Base-by-base conservation (phyloP, 2,113 vertebrate species). In the Mohoua ochrocephala region DNA sequence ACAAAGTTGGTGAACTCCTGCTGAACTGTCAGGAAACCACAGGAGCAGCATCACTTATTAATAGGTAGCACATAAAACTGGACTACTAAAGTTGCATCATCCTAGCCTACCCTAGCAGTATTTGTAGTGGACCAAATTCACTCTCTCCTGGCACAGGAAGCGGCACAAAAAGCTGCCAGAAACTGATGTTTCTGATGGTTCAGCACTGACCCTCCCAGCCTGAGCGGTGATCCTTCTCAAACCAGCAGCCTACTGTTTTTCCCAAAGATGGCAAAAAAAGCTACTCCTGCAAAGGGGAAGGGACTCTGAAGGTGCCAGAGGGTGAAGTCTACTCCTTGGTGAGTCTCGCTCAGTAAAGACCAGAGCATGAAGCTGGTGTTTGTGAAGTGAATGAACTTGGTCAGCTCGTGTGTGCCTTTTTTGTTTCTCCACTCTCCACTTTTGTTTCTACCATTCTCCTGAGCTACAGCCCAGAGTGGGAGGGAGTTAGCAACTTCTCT, bases 281-380 rank as follows among this genome's bases (percentile, higher is more conserved):
- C 0, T 47, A 18, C 42, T 13, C n/a, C 39, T 63, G 35, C 41
- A 67, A 6, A 7, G 21, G 18, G 22, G 11, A 59, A 74, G 50
- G 22, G 8, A 11, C 15, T 77, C 47, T 3, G 13, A 71, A 90
- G 33, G 16, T 0, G 1, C 5, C 0, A 0, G 12, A 35, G 13
- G 16, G 11, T 54, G 35, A 59, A 42, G 3, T 75, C 27, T 27
- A 8, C 33, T 75, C 37, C 9, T 7, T 33, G 39, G 7, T 41
- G 45, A 77, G 7, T 26, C 30, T 64, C 0, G 0, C 12, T 78
- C 11, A 9, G 15, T 26, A 41, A 28, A 12, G 1, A 44, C 26
- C 31, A 31, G 39, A 37, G 8, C n/a, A 45, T 56, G n/a, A 83
- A 52, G 31, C 7, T 1, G 3, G 11, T 5, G 15, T 61, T 82